phyloP scores from a whole-genome alignment of 2,113 vertebrate genomes.

The Coracopsis vasa region DNA sequence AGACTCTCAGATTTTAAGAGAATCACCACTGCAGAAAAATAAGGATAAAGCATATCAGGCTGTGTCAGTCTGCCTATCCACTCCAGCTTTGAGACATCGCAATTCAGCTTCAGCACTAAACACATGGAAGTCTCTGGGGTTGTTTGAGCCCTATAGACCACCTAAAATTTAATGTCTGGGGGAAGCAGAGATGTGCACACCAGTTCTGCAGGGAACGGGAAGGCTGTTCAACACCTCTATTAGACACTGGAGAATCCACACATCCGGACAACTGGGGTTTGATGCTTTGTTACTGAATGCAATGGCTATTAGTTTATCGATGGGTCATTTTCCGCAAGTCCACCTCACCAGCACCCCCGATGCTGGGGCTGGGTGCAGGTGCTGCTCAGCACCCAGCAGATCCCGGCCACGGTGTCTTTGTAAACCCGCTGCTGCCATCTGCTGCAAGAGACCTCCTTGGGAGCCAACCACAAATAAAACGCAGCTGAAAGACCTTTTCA shows the following conservation, averaged over 20 bases:
- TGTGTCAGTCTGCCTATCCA: fast-evolving
- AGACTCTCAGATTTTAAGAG: background rate
- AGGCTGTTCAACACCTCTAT: background rate
- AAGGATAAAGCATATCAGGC: background rate
- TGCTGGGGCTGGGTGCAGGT: background rate
- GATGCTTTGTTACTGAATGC: fast-evolving
- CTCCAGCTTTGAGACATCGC: fast-evolving
- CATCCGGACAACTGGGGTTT: fast-evolving
- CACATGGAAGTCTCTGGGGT: fast-evolving
- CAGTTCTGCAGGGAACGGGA: background rate
- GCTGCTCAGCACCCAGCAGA: background rate
- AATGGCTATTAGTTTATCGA: fast-evolving
- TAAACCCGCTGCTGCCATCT: constrained; percentile 45
- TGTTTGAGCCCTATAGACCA: fast-evolving
- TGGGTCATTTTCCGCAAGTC: background rate
- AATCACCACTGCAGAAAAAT: background rate
- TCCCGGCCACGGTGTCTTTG: fast-evolving
- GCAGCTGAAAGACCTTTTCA: background rate
- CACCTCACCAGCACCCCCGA: fast-evolving
- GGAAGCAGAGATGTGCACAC: background rate
- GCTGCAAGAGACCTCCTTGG: background rate
- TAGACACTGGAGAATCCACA: background rate
- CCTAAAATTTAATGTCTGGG: background rate
- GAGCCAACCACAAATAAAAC: background rate
- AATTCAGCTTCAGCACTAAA: background rate